Evolutionary conservation across 2,888 invertebrate species (phyloP), one percentile per base, ranked within the genome.

Genomic region (Pyrocoelia pectoralis): DNA sequence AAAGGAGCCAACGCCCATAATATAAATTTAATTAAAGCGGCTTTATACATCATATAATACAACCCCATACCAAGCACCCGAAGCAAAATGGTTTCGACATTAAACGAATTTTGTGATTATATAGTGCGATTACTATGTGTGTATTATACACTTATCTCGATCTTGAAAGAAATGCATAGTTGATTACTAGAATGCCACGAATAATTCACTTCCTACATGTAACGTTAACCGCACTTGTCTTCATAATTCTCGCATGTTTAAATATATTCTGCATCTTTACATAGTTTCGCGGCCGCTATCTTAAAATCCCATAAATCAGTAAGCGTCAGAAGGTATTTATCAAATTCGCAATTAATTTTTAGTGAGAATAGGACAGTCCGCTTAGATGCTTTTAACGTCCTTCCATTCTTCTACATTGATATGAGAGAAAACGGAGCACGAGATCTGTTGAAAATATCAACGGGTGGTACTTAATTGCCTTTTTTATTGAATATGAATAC

Each of bases 11-110:
- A 65, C 70, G 70, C 68, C 72, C 68, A 69, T 71, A 70, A 70
- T 70, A 72, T 71, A 72, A 72, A 72, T 72, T 72, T 70, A 72
- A 72, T 72, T 72, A 72, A 71, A 67, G 59, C 70, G 51, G 63
- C 70, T 70, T 72, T 70, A 6, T 71, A 70, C 70, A 70, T 70
- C 70, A 65, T 65, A 69, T 70, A 69, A 70, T 69, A 65, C 72
- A 68, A 70, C 70, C 71, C 71, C 70, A 68, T 69, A 64, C 67
- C 57, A 67, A 61, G 70, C 70, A 70, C 68, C 69, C 69, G 69
- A 65, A 50, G 64, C 33, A 56, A 59, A 65, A 61, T 50, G 41
- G 62, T 57, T 56, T 54, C 56, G 49, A 53, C 49, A 57, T 65
- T 46, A 56, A 56, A 53, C 57, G 57, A 62, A 62, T 61, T 61